phyloP scores from a whole-genome alignment of 1,140 invertebrate species.

The Achatina immaculata region DNA sequence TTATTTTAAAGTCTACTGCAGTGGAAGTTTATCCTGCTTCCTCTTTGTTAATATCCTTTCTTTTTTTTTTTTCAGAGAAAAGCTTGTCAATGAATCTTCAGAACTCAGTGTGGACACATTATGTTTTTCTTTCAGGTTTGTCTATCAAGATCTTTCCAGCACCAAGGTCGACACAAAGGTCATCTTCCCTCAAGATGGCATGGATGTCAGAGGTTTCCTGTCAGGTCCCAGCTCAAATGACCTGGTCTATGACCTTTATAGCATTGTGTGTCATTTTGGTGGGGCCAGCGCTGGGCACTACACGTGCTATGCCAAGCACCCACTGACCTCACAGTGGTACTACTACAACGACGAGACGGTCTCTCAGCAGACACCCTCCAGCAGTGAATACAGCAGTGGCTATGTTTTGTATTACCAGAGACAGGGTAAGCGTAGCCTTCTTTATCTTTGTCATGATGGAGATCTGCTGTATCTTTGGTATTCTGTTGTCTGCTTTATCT shows the following conservation, averaged over 20 bases:
- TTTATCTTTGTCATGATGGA: background rate
- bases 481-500: background rate
- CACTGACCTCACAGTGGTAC: slow-evolving; percentile 82
- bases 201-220: slow-evolving; percentile 73
- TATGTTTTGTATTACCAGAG: slow-evolving; percentile 81
- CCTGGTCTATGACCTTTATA: slow-evolving; percentile 78
- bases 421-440: slow-evolving; percentile 61
- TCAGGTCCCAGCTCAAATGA: slow-evolving; percentile 64
- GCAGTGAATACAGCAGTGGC: slow-evolving; percentile 78
- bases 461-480: background rate
- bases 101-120: no score
- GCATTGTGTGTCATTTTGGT: slow-evolving; percentile 81
- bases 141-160: slow-evolving; percentile 79
- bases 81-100: no score
- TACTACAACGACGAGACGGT: slow-evolving; percentile 85
- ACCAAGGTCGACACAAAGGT: slow-evolving; percentile 81
- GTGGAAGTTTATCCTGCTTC: no score
- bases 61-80: no score
- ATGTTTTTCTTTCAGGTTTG: slow-evolving; percentile 76
- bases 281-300: slow-evolving; percentile 80
- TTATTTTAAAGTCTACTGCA: no score
- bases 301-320: slow-evolving; percentile 80
- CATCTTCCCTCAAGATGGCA: slow-evolving; percentile 77
- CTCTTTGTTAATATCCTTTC: no score
- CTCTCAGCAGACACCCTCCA: slow-evolving; percentile 75